Evolutionary conservation across 2,113 vertebrate genomes (phyloP), one percentile per base, ranked within the genome.

Genomic region (Calidris pugnax): DNA sequence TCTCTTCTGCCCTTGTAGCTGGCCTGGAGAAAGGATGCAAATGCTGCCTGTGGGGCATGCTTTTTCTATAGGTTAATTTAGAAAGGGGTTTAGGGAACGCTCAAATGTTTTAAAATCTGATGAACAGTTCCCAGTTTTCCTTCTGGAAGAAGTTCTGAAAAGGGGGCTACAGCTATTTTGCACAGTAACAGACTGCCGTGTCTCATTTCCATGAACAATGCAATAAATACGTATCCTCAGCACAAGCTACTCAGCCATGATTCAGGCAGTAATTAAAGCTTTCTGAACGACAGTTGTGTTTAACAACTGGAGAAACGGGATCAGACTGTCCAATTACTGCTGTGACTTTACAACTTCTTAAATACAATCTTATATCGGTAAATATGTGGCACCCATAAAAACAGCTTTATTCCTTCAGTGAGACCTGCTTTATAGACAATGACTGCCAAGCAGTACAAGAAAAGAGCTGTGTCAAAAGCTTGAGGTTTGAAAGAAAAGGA

Each of bases 281-380:
- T 85, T 93, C 75, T 67, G 41, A 94, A 95, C 0, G 14, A 78
- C 0, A 89, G 48, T 13, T 86, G 19, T 75, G 73, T 92, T 95
- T 93, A 93, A 79, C 80, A 93, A 69, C 68, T 85, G 53, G 30
- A 92, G 60, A 95, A 97, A 90, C 26, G 35, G 43, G 57, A 87
- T 74, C 76, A 94, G 79, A 75, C 48, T 81, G 64, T 75, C 76
- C 92, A 90, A 66, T 76, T 90, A 94, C 76, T 66, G 45, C 45
- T 89, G 51, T 87, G 80, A 64, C 47, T 64, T 86, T 74, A 71
- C 37, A 75, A 20, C 60, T 87, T 75, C 78, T 89, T 56, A 77
- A 90, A 95, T 82, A 85, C 94, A 94, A 81, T 57, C 76, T 74
- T 63, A 79, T 55, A 12, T 63, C 71, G 9, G 30, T 89, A 81